Conservation (phyloP, 1,140 invertebrate species). For the Ladona fulva region DNA sequence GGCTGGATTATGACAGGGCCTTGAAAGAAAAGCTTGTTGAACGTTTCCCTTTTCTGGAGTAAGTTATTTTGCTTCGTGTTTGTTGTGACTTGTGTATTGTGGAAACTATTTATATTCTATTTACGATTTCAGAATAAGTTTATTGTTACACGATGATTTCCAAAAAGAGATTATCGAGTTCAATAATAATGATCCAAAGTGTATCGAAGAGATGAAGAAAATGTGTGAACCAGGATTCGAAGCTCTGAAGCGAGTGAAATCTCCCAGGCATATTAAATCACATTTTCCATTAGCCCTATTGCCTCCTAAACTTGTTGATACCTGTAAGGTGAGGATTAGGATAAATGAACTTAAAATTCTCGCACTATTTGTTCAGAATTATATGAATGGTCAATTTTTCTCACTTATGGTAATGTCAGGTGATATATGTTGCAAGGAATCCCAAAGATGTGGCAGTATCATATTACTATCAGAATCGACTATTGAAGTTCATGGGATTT, state of each 20-base stretch:
- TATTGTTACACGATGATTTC: conserved; percentile 48
- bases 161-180: conserved; percentile 45
- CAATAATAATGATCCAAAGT: conserved; percentile 37
- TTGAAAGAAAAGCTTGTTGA: conserved; percentile 35
- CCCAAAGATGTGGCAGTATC: conserved; percentile 80
- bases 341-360: no score
- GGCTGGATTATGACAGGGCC: conserved; percentile 35
- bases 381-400: no score
- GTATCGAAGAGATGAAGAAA: conserved; percentile 38
- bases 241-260: conserved; percentile 34
- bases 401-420: conserved; percentile 34
- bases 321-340: conserved; percentile 41
- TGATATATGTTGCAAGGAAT: conserved; percentile 70
- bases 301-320: conserved; percentile 51
- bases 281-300: conserved; percentile 51
- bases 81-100: not conserved
- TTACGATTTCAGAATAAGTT: conserved; percentile 40
- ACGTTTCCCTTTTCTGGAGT: conserved; percentile 42
- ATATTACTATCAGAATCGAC: conserved; percentile 67
- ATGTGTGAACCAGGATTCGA: conserved; percentile 44
- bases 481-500: conserved; percentile 62
- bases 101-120: not conserved
- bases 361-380: no score
- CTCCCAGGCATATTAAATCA: conserved; percentile 53
- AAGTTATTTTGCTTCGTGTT: conserved; percentile 23